Base-by-base conservation (phyloP, 2,797 vertebrate species). In the Gymnoscopelus microlampas region DNA sequence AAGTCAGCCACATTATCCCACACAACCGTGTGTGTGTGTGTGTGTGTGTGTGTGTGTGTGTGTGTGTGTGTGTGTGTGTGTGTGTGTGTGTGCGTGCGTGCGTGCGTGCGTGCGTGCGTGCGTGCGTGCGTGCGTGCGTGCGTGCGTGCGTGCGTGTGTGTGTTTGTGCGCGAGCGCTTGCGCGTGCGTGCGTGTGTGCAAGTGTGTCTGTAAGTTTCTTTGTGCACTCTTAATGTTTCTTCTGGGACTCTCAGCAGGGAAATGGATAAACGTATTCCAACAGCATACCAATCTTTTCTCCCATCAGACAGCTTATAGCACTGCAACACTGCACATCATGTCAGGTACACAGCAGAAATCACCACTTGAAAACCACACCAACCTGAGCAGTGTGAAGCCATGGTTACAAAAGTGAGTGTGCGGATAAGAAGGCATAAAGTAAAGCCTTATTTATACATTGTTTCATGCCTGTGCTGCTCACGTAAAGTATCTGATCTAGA, bases 301-400 rank as follows among this genome's bases (percentile, higher is more conserved):
- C 85, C 82, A 80, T 86, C 82, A 85, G 76, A 75, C 82, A 76
- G 79, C 78, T 85, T 84, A 76, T 81, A 80, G 85, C 78, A 62
- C 77, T 83, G 82, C 73, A 90, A 79, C 58, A 68, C 76, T 74
- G 71, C 65, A 61, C 78, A 74, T 86, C 84, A 87, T 88, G 86
- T 91, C 88, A 83, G 82, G 80, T 80, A 73, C 75, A 80, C 72
- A 87, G 71, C 76, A 77, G 48, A 80, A 86, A 68, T 73, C 74
- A 77, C 81, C 88, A 72, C 78, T 70, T 74, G 83, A 87, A 82
- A 80, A 86, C 84, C 72, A 81, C 71, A 79, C 77, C 80, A 76
- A 77, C 71, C 68, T 60, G 70, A 71, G 67, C 68, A 77, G 71
- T 54, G 70, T 71, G 76, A 62, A 60, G 68, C 68, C 39, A 48